Conservation (phyloP, 1,140 invertebrate genomes). For the Ips typographus region DNA sequence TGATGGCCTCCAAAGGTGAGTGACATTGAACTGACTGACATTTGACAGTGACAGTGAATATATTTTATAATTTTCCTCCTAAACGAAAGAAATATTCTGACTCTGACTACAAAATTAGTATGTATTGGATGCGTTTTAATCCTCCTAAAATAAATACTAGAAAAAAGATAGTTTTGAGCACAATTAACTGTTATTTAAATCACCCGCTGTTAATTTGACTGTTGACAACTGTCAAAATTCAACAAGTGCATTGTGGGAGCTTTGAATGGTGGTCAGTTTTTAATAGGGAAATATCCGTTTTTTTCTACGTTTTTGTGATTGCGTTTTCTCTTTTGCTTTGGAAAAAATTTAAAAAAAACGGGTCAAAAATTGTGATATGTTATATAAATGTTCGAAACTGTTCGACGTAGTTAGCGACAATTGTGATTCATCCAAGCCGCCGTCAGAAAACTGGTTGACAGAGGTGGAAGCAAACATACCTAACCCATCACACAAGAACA, state of each 20-base stretch:
- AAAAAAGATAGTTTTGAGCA: no score
- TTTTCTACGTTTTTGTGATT: constrained; percentile 30
- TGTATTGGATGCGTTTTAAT: no score
- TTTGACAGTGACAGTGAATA: no score
- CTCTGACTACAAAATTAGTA: no score
- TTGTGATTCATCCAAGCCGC: constrained; percentile 32
- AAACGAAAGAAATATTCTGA: no score
- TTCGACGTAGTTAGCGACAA: constrained; percentile 28
- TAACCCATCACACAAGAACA: constrained; percentile 44
- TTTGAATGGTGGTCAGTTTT: constrained; percentile 46
- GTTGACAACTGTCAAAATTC: constrained; percentile 36
- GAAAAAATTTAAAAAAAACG: constrained; percentile 18
- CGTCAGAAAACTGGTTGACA: constrained; percentile 22
- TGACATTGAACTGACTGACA: no score
- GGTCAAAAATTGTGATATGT: constrained; percentile 48
- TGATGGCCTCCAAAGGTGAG: no score
- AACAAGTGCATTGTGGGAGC: constrained; percentile 52
- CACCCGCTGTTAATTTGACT: neutral
- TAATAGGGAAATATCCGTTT: constrained; percentile 38
- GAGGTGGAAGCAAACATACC: constrained; percentile 52
- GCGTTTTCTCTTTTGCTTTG: constrained; percentile 22
- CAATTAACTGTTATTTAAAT: neutral
- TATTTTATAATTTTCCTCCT: no score
- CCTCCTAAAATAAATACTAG: no score
- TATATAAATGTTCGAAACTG: constrained; percentile 34